These are phyloP conservation scores for Siniperca obscura DNA, from an alignment of 2,797 vertebrate genomes.

Conservation along the genomic window DNA sequence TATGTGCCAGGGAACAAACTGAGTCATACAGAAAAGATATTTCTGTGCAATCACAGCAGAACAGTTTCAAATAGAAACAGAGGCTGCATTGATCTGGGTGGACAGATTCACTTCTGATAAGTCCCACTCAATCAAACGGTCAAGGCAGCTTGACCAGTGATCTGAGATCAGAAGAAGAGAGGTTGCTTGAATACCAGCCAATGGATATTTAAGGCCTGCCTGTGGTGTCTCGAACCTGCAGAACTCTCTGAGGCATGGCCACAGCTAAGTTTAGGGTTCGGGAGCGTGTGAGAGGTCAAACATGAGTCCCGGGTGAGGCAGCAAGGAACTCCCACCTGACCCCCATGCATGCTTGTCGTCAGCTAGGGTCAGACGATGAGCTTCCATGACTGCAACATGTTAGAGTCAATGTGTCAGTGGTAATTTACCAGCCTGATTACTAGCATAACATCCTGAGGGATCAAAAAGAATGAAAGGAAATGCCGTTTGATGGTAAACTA, in stretches of 20 bases:
- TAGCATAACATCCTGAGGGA: background rate
- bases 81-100: background rate
- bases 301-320: slow-evolving; percentile 56
- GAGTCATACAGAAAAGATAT: background rate
- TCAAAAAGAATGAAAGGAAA: background rate
- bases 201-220: slow-evolving; percentile 50
- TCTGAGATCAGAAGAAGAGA: slow-evolving; percentile 33
- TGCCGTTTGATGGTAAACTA: background rate
- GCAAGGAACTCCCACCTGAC: slow-evolving; percentile 64
- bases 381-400: slow-evolving; percentile 24
- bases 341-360: slow-evolving; percentile 46
- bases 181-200: slow-evolving; percentile 28
- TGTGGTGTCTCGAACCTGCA: slow-evolving; percentile 46
- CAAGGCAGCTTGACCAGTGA: slow-evolving; percentile 29
- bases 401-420: background rate
- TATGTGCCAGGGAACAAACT: slow-evolving; percentile 14
- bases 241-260: slow-evolving; percentile 64
- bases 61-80: slow-evolving; percentile 11
- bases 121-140: slow-evolving; percentile 10
- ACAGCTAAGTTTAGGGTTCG: slow-evolving; percentile 75
- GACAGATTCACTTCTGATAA: background rate
- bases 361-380: slow-evolving; percentile 43
- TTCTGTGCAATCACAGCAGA: slow-evolving; percentile 8
- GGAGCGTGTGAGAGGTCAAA: slow-evolving; percentile 80
- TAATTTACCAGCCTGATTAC: background rate